phyloP scores from a whole-genome alignment of 2,888 invertebrate genomes.

The Ennomos quercinarius region DNA sequence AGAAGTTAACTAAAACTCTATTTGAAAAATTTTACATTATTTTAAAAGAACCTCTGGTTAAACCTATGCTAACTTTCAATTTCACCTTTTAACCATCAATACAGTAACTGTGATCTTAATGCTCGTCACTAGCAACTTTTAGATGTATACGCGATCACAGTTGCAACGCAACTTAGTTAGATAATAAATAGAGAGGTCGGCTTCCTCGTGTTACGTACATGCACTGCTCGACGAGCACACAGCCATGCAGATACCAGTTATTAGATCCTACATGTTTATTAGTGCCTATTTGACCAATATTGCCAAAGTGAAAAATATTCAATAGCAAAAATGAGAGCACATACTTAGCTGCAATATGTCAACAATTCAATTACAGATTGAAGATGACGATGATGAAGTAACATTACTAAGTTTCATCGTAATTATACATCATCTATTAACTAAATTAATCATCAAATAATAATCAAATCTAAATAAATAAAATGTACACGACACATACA shows the following conservation, averaged over 20 bases:
- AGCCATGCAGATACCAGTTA: constrained; percentile 40
- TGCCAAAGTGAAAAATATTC: constrained; percentile 48
- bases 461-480: too few species aligned
- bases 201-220: constrained; percentile 73
- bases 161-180: constrained; percentile 53
- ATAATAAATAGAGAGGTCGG: constrained; percentile 63
- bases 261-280: constrained; percentile 51
- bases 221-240: constrained; percentile 46
- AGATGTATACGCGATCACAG: constrained; percentile 17
- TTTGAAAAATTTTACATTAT: not conserved
- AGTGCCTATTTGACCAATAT: constrained; percentile 48
- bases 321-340: constrained; percentile 40
- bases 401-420: too few species aligned
- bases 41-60: not conserved
- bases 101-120: not conserved
- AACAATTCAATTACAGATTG: too few species aligned
- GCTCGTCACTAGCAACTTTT: constrained; percentile 9
- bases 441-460: too few species aligned
- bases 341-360: too few species aligned
- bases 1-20: not conserved
- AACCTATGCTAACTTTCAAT: too few species aligned
- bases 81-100: too few species aligned
- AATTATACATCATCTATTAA: too few species aligned
- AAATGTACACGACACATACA: too few species aligned
- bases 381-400: too few species aligned